These are phyloP conservation scores for Tapirus terrestris DNA, from an alignment of 2,113 vertebrate species.

Conservation along the genomic window DNA sequence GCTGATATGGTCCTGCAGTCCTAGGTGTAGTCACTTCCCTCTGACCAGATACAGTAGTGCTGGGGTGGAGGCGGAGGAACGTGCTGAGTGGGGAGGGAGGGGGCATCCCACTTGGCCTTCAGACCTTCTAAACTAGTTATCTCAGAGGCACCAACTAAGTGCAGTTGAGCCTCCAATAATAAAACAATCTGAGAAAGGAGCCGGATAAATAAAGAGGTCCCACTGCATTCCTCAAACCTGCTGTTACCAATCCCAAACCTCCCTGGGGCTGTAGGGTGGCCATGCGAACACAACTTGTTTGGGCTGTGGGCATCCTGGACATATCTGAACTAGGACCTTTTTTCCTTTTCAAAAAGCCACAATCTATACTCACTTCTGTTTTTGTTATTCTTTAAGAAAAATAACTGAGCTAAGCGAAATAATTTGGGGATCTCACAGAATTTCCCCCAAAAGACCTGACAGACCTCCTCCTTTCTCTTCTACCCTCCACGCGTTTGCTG, in stretches of 20 bases:
- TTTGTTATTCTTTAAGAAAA: background rate
- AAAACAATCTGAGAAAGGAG: background rate
- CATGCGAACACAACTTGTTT: background rate
- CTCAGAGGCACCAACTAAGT: background rate
- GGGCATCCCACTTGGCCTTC: background rate
- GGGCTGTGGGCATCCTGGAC: too few relatives aligned
- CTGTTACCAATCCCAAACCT: background rate
- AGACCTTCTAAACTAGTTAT: background rate
- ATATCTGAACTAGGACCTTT: background rate
- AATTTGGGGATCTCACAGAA: background rate
- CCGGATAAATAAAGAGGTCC: rapidly evolving
- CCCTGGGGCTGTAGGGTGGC: rapidly evolving
- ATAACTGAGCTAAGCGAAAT: background rate
- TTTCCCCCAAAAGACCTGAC: background rate
- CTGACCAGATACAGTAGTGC: rapidly evolving
- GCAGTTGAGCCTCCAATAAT: background rate
- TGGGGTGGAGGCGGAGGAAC: background rate
- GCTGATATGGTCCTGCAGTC: background rate
- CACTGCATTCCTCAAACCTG: rapidly evolving
- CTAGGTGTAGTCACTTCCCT: background rate
- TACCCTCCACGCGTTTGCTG: background rate
- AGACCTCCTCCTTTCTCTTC: background rate
- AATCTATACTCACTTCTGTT: background rate
- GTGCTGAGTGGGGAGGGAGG: rapidly evolving
- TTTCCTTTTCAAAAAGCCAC: background rate